Conservation (phyloP, 2,888 invertebrate genomes). For the Ophioninae sp. region DNA sequence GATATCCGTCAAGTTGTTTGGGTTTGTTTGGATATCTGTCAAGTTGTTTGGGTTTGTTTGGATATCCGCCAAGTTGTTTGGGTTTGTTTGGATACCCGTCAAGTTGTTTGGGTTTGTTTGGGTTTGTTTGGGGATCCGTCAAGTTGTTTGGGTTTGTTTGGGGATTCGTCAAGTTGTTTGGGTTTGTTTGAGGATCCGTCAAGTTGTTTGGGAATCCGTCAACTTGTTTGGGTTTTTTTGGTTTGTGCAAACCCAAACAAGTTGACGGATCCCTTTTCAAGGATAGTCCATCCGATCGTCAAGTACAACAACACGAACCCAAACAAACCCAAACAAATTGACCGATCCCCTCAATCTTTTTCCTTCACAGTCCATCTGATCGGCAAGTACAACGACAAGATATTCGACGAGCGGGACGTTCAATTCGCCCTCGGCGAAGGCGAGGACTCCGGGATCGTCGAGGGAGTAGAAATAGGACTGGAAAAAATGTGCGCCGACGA, state of each 20-base stretch:
- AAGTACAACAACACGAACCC: slow-evolving; percentile 84
- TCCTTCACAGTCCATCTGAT: slow-evolving; percentile 86
- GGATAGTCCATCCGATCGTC: slow-evolving; percentile 88
- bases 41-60: no score
- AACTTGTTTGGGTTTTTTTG: no score
- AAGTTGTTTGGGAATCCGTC: no score
- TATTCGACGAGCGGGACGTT: slow-evolving; percentile 92
- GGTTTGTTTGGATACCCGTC: no score
- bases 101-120: no score
- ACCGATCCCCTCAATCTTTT: not conserved
- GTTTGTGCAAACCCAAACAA: not conserved
- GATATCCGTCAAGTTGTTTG: no score
- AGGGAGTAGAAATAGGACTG: slow-evolving; percentile 91
- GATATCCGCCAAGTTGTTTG: no score
- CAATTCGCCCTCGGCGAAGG: slow-evolving; percentile 94
- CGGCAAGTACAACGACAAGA: slow-evolving; percentile 85
- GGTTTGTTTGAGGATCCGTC: no score
- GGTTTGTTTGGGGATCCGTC: no score
- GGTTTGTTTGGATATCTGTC: no score
- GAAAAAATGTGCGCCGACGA: slow-evolving; percentile 92
- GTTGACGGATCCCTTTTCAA: not conserved
- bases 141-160: no score
- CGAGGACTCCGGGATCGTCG: slow-evolving; percentile 87
- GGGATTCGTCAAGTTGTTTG: no score
- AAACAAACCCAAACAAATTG: not conserved